phyloP scores from a whole-genome alignment of 2,888 invertebrate genomes.

The Mimas tiliae region DNA sequence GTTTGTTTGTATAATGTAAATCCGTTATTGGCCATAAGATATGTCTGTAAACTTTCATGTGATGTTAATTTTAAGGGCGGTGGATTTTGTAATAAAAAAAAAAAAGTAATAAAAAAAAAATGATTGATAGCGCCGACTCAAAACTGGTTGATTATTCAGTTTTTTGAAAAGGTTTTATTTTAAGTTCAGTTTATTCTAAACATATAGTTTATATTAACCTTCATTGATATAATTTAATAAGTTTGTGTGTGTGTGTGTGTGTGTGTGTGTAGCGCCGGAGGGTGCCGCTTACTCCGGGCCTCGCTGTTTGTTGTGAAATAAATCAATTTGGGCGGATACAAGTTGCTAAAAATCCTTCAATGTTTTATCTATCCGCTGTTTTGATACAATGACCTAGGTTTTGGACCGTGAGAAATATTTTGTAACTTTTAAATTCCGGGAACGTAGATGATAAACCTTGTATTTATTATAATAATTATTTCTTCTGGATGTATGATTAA shows the following conservation, averaged over 20 bases:
- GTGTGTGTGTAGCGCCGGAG: neutral
- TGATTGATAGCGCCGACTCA: no score
- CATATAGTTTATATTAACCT: neutral
- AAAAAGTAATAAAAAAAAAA: no score
- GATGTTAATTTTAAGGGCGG: no score
- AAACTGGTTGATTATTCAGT: no score
- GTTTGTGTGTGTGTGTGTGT: neutral
- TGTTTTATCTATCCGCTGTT: neutral
- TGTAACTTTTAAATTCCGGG: neutral
- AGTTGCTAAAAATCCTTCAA: neutral
- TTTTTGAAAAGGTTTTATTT: no score
- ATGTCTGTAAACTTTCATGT: no score
- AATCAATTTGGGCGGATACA: neutral
- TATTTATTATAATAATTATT: neutral
- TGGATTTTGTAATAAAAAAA: no score
- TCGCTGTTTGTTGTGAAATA: neutral
- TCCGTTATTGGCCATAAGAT: no score
- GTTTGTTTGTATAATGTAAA: no score
- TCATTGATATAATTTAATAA: neutral
- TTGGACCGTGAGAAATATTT: neutral
- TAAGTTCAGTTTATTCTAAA: no score
- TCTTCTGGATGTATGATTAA: no score
- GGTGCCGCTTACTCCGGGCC: neutral
- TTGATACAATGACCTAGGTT: neutral
- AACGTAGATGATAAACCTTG: neutral